Base-by-base conservation (phyloP, 1,140 invertebrate genomes). In the Pissodes strobi region DNA sequence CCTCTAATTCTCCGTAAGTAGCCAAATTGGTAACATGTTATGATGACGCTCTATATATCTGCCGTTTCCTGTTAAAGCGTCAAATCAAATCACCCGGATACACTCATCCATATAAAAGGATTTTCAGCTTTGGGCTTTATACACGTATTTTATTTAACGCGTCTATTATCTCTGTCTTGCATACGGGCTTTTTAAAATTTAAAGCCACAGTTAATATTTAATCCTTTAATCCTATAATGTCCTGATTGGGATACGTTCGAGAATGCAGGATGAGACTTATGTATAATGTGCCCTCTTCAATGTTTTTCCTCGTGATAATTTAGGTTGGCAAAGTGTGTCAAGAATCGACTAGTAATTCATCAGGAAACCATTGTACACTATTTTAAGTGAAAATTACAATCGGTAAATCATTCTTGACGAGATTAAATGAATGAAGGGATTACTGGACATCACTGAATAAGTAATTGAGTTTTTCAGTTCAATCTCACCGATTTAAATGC, bases 161-260 rank as follows among this genome's bases (percentile, higher is more conserved):
- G 45, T 10, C 62, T 21, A 64, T 64, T 64, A 64, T 64, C 62
- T 64, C 52, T 64, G 53, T 64, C 62, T 64, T 64, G 62, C 62
- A 64, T 57, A 57, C 62, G 62, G 62, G 62, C 43, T 64, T 64
- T 64, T 64, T 64, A 64, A 64, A 64, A 64, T 64, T 64, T 41
- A 64, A 64, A 64, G 61, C 61, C 51, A 27, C 61, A 64, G 46
- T 64, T 55, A 64, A 56, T 64, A 64, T 64, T 64, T 64, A 64
- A 64, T 55, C 61, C 51, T 38, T 64, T 64, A 64, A 64, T 64
- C 62, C 62, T 48, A 39, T 57, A 64, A 64, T 48, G 62, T 64
- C 53, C 17, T 41, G 18, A 51, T 55, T 3, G 10, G 15, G 53
- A 4, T 56, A 21, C 58, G 58, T 51, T 61, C 58, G 19, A 12